These are phyloP conservation scores for Dasyprocta punctata DNA, from an alignment of 2,113 vertebrate genomes.

Conservation along the genomic window DNA sequence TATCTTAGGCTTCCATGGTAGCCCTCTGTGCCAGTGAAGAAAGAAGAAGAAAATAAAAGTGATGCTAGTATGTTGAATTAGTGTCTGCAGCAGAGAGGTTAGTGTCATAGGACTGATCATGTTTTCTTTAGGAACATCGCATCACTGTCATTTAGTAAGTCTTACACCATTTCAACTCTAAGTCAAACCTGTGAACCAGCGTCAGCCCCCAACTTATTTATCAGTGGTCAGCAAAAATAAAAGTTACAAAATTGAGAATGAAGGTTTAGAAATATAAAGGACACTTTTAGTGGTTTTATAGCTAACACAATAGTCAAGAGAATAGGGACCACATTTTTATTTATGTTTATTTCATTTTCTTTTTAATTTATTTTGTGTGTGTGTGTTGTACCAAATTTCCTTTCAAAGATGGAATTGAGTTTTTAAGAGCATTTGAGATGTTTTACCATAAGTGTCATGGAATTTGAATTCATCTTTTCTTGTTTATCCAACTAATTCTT, in stretches of 20 bases:
- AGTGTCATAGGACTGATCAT: neutral
- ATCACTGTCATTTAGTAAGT: neutral
- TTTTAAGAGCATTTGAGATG: neutral
- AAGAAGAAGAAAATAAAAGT: neutral
- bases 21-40: neutral
- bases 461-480: constrained; percentile 3
- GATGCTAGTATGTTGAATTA: neutral
- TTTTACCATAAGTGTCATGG: neutral
- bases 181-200: neutral
- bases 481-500: constrained; percentile 4
- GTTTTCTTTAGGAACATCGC: neutral
- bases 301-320: neutral
- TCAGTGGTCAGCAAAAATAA: neutral
- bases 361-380: constrained; percentile 27
- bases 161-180: neutral
- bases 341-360: constrained; percentile 20
- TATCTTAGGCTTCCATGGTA: neutral
- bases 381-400: neutral
- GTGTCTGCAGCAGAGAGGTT: neutral
- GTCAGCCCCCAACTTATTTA: neutral
- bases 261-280: neutral
- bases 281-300: neutral
- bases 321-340: neutral
- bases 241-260: neutral
- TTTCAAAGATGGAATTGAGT: neutral